A percentile compares a stretch with the other conserved stretches of the same genome.
phyloP scores from a whole-genome alignment of 2,797 vertebrate genomes.

The Alcedo quadribrachys region DNA sequence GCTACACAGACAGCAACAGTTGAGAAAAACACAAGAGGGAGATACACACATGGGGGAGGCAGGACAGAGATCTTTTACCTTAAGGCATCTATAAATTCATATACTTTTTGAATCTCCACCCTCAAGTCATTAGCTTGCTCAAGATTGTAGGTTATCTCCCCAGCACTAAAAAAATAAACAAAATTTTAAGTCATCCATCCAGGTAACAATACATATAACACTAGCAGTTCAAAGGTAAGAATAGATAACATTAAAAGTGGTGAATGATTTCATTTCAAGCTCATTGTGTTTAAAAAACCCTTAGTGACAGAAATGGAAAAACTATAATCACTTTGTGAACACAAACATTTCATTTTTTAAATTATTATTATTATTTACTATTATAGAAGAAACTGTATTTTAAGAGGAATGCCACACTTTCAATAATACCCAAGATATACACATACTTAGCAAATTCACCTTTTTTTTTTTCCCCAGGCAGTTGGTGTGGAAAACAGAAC shows the following conservation, averaged over 20 bases:
- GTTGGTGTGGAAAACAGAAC: neutral
- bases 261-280: neutral
- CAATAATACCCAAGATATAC: neutral
- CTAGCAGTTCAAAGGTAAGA: neutral
- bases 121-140: constrained; percentile 90
- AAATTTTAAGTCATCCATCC: neutral
- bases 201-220: neutral
- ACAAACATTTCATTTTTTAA: neutral
- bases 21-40: neutral
- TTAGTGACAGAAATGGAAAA: neutral
- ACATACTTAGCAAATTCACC: neutral
- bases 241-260: neutral
- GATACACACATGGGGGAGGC: neutral
- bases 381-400: neutral
- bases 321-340: neutral
- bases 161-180: constrained; percentile 82
- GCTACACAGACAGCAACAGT: neutral
- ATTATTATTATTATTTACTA: neutral
- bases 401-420: neutral
- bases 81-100: constrained; percentile 94
- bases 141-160: constrained; percentile 91
- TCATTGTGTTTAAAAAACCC: neutral
- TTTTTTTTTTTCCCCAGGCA: neutral
- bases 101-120: constrained; percentile 94
- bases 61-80: constrained; percentile 80